Percentiles rank a stretch among this genome's conserved stretches.
These are phyloP conservation scores for Mustela lutreola DNA, from an alignment of 2,113 vertebrate species.

Conservation along the genomic window DNA sequence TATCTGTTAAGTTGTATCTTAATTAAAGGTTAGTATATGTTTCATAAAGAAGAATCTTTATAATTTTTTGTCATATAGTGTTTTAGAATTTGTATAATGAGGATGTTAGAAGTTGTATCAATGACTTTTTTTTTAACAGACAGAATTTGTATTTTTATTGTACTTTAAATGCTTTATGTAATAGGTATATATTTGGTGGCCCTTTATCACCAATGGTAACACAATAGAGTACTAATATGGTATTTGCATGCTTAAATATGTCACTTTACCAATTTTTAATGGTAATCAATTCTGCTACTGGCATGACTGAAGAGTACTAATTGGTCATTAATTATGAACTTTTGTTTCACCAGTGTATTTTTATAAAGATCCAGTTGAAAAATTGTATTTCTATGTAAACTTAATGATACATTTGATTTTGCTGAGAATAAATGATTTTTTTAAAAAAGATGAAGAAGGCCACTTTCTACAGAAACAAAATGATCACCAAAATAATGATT, in stretches of 20 bases:
- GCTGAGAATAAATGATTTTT: constrained; percentile 90
- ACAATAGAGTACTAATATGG: constrained; percentile 81
- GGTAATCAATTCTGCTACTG: constrained; percentile 82
- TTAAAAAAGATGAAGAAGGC: constrained; percentile 63
- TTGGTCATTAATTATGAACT: constrained; percentile 76
- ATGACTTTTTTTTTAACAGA: constrained; percentile 90
- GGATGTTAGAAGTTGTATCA: constrained; percentile 87
- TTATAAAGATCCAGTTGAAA: constrained; percentile 85
- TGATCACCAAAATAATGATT: background rate
- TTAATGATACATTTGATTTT: constrained; percentile 88
- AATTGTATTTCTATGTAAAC: constrained; percentile 90
- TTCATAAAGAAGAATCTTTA: constrained; percentile 88
- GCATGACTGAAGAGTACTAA: constrained; percentile 85
- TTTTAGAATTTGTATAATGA: constrained; percentile 91
- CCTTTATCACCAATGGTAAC: constrained; percentile 88
- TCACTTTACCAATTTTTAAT: constrained; percentile 87
- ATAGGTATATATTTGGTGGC: constrained; percentile 88
- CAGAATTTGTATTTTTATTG: constrained; percentile 92
- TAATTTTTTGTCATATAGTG: constrained; percentile 89
- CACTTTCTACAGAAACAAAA: background rate
- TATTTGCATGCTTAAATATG: constrained; percentile 87
- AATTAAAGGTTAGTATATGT: constrained; percentile 84
- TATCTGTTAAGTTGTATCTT: constrained; percentile 79
- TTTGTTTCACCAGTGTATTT: constrained; percentile 84
- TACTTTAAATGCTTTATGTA: constrained; percentile 90